phyloP scores from a whole-genome alignment of 2,113 vertebrate species.

The Meriones unguiculatus region DNA sequence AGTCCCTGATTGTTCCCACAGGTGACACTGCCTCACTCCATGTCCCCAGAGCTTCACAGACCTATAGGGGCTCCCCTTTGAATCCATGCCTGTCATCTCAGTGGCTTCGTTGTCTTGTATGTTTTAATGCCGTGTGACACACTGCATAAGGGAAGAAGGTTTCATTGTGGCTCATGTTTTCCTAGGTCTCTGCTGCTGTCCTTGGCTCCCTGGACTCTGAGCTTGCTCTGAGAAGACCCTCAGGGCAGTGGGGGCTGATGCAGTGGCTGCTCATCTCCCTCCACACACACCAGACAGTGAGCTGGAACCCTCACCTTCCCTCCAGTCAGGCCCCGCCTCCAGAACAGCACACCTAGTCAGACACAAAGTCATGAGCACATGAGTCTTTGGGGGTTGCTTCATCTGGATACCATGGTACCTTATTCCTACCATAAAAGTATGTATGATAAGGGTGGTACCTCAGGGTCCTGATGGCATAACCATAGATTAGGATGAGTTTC shows the following conservation, averaged over 20 bases:
- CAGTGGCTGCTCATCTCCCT: neutral
- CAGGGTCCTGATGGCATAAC: neutral
- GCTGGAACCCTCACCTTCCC: neutral
- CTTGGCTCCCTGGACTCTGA: neutral
- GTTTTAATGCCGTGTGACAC: neutral
- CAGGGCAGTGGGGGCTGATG: neutral
- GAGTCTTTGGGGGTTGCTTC: neutral
- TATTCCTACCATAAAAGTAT: too few species aligned
- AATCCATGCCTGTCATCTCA: neutral
- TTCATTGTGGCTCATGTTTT: neutral
- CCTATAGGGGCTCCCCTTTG: neutral
- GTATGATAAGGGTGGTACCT: neutral
- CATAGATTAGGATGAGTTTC: neutral
- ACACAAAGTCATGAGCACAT: neutral
- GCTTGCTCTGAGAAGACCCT: neutral
- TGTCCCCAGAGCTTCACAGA: neutral
- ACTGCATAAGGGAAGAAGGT: neutral
- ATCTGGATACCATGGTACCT: neutral
- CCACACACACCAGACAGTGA: neutral
- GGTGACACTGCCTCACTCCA: neutral
- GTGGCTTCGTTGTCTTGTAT: neutral
- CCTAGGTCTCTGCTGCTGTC: neutral
- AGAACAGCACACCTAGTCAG: neutral
- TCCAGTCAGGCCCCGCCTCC: neutral
- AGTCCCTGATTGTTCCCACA: neutral